Conservation (phyloP, 2,888 invertebrate species). For the Andrena praecox region DNA sequence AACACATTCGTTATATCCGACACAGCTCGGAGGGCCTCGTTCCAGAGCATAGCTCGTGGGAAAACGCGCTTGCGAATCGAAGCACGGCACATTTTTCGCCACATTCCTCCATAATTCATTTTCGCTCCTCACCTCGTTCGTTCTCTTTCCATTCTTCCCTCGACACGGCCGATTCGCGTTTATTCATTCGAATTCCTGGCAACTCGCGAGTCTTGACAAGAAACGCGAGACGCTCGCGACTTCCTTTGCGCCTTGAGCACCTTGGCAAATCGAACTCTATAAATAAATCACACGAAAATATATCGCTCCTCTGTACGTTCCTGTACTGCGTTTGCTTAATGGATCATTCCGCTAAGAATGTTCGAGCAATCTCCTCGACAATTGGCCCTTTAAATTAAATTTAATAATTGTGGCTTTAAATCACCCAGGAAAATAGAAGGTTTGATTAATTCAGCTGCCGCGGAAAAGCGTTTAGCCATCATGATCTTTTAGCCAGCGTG, state of each 20-base stretch:
- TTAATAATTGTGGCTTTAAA: too few species aligned
- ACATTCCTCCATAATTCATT: conserved; percentile 76
- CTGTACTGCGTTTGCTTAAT: background rate
- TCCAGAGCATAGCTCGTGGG: conserved; percentile 62
- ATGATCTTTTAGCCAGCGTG: too few species aligned
- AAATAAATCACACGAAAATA: conserved; percentile 38
- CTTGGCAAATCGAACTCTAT: conserved; percentile 38
- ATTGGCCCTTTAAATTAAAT: background rate
- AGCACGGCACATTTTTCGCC: conserved; percentile 66
- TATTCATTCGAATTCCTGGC: conserved; percentile 78
- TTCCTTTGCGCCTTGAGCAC: conserved; percentile 27
- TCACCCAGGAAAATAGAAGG: too few species aligned
- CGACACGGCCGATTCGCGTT: conserved; percentile 71
- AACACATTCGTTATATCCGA: conserved; percentile 34
- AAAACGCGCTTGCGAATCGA: conserved; percentile 65
- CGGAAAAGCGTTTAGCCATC: too few species aligned
- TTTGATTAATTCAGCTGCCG: too few species aligned
- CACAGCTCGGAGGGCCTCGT: conserved; percentile 46
- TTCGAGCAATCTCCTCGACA: background rate
- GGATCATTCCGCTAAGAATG: background rate
- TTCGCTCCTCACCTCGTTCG: conserved; percentile 67
- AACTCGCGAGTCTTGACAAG: conserved; percentile 62
- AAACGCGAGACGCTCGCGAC: conserved; percentile 28
- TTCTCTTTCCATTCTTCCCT: conserved; percentile 67
- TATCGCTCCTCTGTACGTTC: background rate